Evolutionary conservation across 2,888 invertebrate genomes (phyloP), one percentile per base, ranked within the genome.

Genomic region (Steinernema hermaphroditum): DNA sequence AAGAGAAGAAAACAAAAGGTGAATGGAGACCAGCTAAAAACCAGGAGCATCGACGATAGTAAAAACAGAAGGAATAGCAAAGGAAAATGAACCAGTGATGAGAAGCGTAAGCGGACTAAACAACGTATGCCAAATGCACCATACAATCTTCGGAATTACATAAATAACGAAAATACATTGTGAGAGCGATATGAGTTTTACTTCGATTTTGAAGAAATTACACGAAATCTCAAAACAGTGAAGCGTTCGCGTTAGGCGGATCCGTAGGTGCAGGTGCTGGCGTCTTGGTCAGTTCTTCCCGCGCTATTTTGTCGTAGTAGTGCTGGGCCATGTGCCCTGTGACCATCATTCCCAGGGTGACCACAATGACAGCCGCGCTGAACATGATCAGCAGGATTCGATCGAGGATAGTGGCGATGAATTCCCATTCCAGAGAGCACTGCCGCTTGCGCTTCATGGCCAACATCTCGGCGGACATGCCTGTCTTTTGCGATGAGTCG

Each of bases 401-500:
- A 74, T 85, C 85, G 29, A 85, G 72, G n/a, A 85, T 80, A 1
- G 85, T 85, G 8, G 85, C 85, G 70, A 85, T 75, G 54, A 85
- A 82, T 72, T 85, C 85, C 85, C 85, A 85, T 72, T 85, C 85
- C 54, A 85, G 72, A 0, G 83, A 82, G 74, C 82, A 84, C 70
- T 85, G 83, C 6, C 83, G 75, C 19, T 71, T 73, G 19, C 41
- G 69, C 24, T 79, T 79, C 78, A 80, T 77, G 12, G 34, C 24
- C 22, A 73, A 22, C 34, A 77, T 73, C 19, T 77, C 77, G 22
- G 68, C 24, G 2, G 74, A 75, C 24, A 75, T 71, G 1, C 34
- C 68, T 0, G 74, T 37, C 46, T 54, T 68, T 34, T 8, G 19
- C 2, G 68, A n/a, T 2, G 2, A 1, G 8, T 41, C 41, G 37